phyloP scores from a whole-genome alignment of 2,797 vertebrate genomes.

The Pseudopleuronectes americanus region DNA sequence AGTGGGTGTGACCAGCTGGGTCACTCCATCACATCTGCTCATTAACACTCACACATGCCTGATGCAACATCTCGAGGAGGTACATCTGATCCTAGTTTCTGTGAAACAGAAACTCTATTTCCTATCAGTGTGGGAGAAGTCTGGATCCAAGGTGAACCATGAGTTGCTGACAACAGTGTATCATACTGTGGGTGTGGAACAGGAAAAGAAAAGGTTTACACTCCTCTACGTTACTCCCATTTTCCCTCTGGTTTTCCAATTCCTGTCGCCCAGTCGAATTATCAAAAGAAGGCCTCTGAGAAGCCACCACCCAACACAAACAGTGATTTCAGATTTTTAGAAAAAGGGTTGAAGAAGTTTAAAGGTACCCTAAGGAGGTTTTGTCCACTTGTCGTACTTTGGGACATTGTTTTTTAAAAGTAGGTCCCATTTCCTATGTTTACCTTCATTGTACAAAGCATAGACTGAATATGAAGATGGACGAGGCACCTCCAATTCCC shows the following conservation, averaged over 20 bases:
- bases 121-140: constrained; percentile 67
- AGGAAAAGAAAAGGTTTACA: constrained; percentile 8
- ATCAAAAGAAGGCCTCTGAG: constrained; percentile 1
- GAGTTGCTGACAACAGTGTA: constrained; percentile 38
- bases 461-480: too few species aligned
- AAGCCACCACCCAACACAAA: constrained; percentile 6
- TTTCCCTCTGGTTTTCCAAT: constrained; percentile 1
- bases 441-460: neutral
- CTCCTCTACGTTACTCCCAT: constrained; percentile 1
- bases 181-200: constrained; percentile 41
- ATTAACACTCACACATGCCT: constrained; percentile 4
- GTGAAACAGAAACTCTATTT: constrained; percentile 6
- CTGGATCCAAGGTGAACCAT: constrained; percentile 15
- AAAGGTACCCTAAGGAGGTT: neutral
- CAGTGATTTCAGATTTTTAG: neutral
- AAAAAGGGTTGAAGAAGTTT: neutral
- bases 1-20: constrained; percentile 27
- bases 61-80: neutral
- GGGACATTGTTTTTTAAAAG: neutral
- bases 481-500: too few species aligned
- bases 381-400: neutral
- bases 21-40: constrained; percentile 22
- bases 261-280: constrained; percentile 9
- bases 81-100: neutral
- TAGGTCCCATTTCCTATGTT: neutral